A percentile compares a stretch with the other conserved stretches of the same genome.
phyloP scores from a whole-genome alignment of 2,888 invertebrate species.

The Hydropsyche betteni region DNA sequence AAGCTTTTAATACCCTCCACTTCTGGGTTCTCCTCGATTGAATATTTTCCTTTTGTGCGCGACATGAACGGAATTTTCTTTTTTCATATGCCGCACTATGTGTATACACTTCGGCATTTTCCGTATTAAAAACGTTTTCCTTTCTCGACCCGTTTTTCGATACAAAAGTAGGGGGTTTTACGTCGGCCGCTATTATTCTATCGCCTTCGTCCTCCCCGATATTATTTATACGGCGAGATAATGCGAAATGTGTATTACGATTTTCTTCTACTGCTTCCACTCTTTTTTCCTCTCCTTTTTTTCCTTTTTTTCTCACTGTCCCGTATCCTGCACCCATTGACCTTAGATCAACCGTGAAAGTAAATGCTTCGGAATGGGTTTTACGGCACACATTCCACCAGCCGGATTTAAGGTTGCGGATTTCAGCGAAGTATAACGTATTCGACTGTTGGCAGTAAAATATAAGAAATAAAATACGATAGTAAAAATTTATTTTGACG shows the following conservation, averaged over 20 bases:
- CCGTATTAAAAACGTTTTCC: conserved; percentile 10
- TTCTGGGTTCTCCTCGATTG: conserved; percentile 9
- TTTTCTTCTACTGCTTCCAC: neutral
- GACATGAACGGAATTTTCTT: neutral
- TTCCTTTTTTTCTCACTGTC: neutral
- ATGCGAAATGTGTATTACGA: conserved; percentile 26
- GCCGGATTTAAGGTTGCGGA: conserved; percentile 40
- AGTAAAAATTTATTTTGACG: neutral
- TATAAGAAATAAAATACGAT: conserved; percentile 19
- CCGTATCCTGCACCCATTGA: conserved; percentile 35
- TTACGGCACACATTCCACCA: conserved; percentile 33
- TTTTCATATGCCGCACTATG: neutral
- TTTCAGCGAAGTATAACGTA: conserved; percentile 33
- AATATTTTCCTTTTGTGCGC: conserved; percentile 24
- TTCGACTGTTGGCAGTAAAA: conserved; percentile 28
- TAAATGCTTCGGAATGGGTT: conserved; percentile 34
- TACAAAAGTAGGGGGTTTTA: conserved; percentile 23
- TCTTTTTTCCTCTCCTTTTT: conserved; percentile 1
- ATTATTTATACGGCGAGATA: conserved; percentile 35
- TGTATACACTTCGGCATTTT: neutral
- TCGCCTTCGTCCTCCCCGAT: conserved; percentile 8
- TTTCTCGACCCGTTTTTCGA: neutral
- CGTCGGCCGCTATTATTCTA: conserved; percentile 26
- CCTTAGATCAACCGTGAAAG: conserved; percentile 41
- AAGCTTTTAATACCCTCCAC: conserved; percentile 10